Base-by-base conservation (phyloP, 1,140 invertebrate genomes). In the Macrocentrus cingulum region DNA sequence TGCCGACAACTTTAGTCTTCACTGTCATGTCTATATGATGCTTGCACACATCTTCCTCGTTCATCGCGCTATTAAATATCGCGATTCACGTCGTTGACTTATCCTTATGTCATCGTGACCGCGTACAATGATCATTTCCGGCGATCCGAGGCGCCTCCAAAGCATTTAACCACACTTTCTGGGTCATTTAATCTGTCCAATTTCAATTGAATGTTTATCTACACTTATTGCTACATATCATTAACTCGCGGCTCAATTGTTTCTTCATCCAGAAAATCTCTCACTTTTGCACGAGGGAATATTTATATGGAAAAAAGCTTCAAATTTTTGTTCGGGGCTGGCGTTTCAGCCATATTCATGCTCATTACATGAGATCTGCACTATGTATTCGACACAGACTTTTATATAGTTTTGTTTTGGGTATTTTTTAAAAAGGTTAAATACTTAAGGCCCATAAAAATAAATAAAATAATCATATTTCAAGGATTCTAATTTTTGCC, bases 41-140 rank as follows among this genome's bases (percentile, higher is more conserved):
- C n/a, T n/a, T 20, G n/a, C 32, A 45, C 22, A 44, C 22, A 23
- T 41, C 22, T 54, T 42, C n/a, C 13, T 37, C 11, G 13, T 46
- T 16, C 9, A 42, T 39, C 15, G 20, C 19, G 13, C 23, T n/a
- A 49, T 32, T 32, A 49, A 49, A 49, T 49, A 32, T 29, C 15
- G 6, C 19, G 46, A 49, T 32, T 49, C 46, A 49, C 29, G 25
- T 29, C 46, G n/a, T 7, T 29, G 29, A 49, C 34, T 49, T 49
- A 49, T 34, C 16, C 16, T 51, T 29, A 34, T 51, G 25, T 5
- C 18, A 20, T 51, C 32, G 32, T 51, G 49, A 37, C 11, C 32
- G 37, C 49, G n/a, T n/a, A n/a, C n/a, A 36, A 51, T 51, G 32
- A 51, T 51, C 2, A 51, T 37, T 51, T 51, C 49, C 49, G 49